phyloP scores from a whole-genome alignment of 2,797 vertebrate genomes.

The Manis pentadactyla region DNA sequence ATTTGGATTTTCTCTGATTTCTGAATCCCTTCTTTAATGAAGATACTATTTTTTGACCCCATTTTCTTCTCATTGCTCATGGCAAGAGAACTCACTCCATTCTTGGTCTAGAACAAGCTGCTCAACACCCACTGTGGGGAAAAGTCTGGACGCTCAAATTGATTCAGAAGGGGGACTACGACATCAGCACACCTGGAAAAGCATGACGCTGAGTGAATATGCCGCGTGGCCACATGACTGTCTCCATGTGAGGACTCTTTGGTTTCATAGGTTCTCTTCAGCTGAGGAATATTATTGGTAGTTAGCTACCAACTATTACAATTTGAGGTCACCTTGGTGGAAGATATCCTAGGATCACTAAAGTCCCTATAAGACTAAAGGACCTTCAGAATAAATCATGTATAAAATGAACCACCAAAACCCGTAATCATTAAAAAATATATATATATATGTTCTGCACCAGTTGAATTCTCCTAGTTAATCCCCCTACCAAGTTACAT shows the following conservation, averaged over 20 bases:
- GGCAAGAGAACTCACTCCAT: neutral
- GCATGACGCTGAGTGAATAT: neutral
- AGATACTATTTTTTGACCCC: neutral
- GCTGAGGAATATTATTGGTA: neutral
- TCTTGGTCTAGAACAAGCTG: neutral
- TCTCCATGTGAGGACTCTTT: neutral
- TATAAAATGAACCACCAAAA: neutral
- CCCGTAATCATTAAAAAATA: neutral
- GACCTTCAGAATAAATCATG: neutral
- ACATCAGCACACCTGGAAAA: neutral
- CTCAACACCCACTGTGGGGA: neutral
- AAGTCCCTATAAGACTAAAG: neutral
- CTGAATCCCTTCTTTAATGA: neutral
- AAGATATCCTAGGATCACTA: neutral
- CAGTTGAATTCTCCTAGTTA: neutral
- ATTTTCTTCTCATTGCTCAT: neutral
- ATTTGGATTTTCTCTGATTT: constrained; percentile 31
- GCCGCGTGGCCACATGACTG: neutral
- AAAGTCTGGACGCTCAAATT: neutral
- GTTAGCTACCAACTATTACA: neutral
- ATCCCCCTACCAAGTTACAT: neutral
- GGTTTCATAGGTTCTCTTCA: neutral
- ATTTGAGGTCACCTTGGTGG: neutral
- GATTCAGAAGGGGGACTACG: neutral
- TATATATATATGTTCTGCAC: neutral